Base-by-base conservation (phyloP, 2,113 vertebrate species). In the Phoxinus phoxinus region DNA sequence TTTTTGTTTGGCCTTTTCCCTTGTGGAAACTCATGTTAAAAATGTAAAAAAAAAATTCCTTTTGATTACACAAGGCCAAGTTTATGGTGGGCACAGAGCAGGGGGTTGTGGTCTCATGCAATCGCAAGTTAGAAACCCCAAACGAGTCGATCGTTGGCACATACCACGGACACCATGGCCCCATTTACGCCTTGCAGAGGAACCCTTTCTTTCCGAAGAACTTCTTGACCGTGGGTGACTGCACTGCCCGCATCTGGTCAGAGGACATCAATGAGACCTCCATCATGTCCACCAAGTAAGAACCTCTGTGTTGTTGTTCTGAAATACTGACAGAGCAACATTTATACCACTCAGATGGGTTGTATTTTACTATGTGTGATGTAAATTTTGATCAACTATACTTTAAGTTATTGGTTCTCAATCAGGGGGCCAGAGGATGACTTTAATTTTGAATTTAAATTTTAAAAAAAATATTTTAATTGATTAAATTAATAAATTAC, bases 11-110 rank as follows among this genome's bases (percentile, higher is more conserved):
- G 25, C 13, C 6, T 25, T 32, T 59, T 56, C 6, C n/a, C 61
- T 46, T 73, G 71, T 25, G 56, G 27, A 23, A 35, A 85, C 27
- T 30, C 3, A 56, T 51, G 23, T 21, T 37, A 6, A 58, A 1
- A 17, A 86, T 5, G 1, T 65, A 15, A 27, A 27, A 1, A 1
- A n/a, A 72, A 13, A 19, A 44, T 81, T 87, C 23, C 80, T 27
- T n/a, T 72, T 65, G 4, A 81, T 27, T 90, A 78, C 74, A 82
- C 3, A 91, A 99, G 97, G 97, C 98, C 2, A 99, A 99, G 91
- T 99, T 99, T 94, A 96, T 99, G 97, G 98, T 99, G 89, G 98
- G 97, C 79, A 99, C 97, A 0, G 98, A 99, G 92, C 96, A 98
- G 90, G 98, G 98, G 3, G 46, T 94, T 0, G 87, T 99, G 80